Evolutionary conservation across 53 echinoderm and acorn worm species (phyloP), one percentile per base, ranked within the genome.

Genomic region (Hippasteria phrygiana): DNA sequence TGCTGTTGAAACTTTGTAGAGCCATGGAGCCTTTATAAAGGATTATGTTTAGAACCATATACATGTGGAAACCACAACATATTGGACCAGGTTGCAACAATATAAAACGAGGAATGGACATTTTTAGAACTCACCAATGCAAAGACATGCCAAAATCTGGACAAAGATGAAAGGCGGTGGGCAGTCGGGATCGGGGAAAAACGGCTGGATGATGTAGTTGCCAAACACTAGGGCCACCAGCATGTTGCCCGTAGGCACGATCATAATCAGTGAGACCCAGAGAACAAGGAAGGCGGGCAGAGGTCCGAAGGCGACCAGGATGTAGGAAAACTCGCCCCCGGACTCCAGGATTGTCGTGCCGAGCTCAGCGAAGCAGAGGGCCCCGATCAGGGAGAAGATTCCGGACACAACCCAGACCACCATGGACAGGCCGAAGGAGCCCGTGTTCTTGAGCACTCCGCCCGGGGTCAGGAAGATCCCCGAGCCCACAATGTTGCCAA

Each of bases 381-480:
- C 95, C 11, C 95, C 95, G 31, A 95, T 54, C 12, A 90, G 71
- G 35, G 90, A 90, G 62, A 95, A 95, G 38, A 95, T 31, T 9
- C 95, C 95, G 16, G 93, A 95, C 10, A 84, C 55, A 18, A 84
- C 39, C 95, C 95, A 95, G 5, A 95, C 95, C 42, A 93, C 73
- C 43, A 95, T 88, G 64, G 95, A 95, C 53, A 95, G 70, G 24
- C 95, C 95, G 40, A 95, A 59, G 36, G 95, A 95, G 12, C 93
- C 93, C 2, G 93, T 82, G 70, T 93, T 83, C 12, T 90, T 48
- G 16, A 93, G 74, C 20, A 95, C 95, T 32, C 88, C 73, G 12
- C 84, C 75, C 16, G 95, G 95, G 8, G 95, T 91, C 59, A 95
- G 90, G 72, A 95, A 93, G 62, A 93, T 93, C 5, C 95, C 95